Base-by-base conservation (phyloP, 2,888 invertebrate genomes). In the Lasioglossum villosulum region DNA sequence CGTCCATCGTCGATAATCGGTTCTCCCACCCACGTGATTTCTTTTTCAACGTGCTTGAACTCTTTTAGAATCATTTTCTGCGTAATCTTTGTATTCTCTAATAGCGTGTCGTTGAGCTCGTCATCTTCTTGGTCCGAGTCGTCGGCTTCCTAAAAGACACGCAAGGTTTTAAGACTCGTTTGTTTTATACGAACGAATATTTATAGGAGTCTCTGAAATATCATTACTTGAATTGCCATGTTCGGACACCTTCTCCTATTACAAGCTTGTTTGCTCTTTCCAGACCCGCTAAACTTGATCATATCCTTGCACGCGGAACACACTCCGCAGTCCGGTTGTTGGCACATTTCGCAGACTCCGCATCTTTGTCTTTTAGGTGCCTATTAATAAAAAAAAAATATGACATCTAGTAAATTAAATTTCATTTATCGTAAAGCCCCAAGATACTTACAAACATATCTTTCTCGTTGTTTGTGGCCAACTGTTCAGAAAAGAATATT, bases 291-390 rank as follows among this genome's bases (percentile, higher is more conserved):
- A 94, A 98, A 98, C 94, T 98, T 98, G 8, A 97, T 96, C 97
- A 97, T 98, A 86, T 97, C 97, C 87, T 96, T 96, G 94, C 98
- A 98, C 63, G 96, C 96, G 70, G 95, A 95, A 93, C 98, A 98
- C 89, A 96, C 96, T 0, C 98, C 98, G 94, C 98, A 98, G 94
- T 98, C 98, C 0, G 97, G 96, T 81, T 96, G 96, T 92, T 97
- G 97, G 90, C 98, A 98, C 3, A 96, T 96, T 95, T 98, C 98
- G 95, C 98, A 98, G 2, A 97, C 96, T 0, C 97, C 97, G 95
- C 98, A 98, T 78, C 97, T 95, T 88, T 96, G 96, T 88, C 97
- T 96, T 88, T 97, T 96, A 30, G 96, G 95, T 66, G 92, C 94
- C 92, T 94, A 59, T 75, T 42, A 1, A 80, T 71, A 6, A 14